A percentile compares a stretch with the other conserved stretches of the same genome.
Evolutionary conservation across 2,888 invertebrate species (phyloP).

Genomic region (Eucriotettix oculatus): DNA sequence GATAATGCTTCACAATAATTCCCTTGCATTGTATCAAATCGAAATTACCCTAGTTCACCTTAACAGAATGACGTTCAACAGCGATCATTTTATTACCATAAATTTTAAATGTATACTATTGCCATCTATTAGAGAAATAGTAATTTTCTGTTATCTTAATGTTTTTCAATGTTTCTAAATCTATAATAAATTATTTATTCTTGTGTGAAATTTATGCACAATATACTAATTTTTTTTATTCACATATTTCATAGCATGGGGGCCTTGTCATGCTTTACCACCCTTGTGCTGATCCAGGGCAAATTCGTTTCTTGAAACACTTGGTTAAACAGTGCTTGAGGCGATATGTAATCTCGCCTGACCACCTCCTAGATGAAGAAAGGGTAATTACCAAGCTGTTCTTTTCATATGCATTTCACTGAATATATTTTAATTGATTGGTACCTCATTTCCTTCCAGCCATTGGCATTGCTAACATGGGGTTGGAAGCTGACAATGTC

Average conservation of each 20-base stretch:
- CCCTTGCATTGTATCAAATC: too few species aligned
- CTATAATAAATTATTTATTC: background rate
- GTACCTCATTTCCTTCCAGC: slow-evolving; percentile 31
- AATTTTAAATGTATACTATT: too few species aligned
- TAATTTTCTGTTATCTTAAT: too few species aligned
- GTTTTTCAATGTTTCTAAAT: background rate
- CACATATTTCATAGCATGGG: slow-evolving; percentile 40
- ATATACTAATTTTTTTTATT: too few species aligned
- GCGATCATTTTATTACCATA: too few species aligned
- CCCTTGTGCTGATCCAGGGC: slow-evolving; percentile 54
- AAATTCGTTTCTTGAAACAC: slow-evolving; percentile 41
- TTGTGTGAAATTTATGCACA: background rate
- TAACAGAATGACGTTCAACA: too few species aligned
- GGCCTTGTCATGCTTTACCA: slow-evolving; percentile 71
- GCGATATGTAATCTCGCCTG: slow-evolving; percentile 61
- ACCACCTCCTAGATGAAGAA: slow-evolving; percentile 34
- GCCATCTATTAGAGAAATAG: too few species aligned
- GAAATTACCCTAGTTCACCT: too few species aligned
- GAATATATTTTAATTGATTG: slow-evolving; percentile 1
- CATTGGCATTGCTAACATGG: slow-evolving; percentile 59
- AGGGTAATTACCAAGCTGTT: slow-evolving; percentile 29
- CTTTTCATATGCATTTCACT: background rate
- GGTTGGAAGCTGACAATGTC: slow-evolving; percentile 56
- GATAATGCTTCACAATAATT: too few species aligned
- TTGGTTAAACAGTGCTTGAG: slow-evolving; percentile 50